Conservation (phyloP, 1,140 invertebrate species). For the Trissolcus basalis region DNA sequence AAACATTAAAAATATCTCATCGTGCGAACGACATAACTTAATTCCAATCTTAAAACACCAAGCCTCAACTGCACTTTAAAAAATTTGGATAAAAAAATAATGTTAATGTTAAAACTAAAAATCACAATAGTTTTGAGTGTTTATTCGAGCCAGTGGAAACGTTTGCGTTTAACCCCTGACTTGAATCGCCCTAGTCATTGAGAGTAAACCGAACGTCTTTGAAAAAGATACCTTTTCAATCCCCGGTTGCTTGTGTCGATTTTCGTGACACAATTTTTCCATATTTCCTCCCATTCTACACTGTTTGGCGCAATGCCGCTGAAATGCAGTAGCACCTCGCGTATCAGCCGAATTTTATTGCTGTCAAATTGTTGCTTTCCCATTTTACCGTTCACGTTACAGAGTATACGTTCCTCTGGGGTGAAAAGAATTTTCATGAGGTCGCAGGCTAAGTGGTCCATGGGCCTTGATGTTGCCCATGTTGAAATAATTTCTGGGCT, state of each 20-base stretch:
- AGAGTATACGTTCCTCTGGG: constrained; percentile 75
- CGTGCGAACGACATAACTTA: too few relatives aligned
- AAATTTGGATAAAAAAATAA: background rate
- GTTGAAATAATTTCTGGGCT: constrained; percentile 72
- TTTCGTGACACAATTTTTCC: constrained; percentile 77
- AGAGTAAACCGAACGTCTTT: constrained; percentile 71
- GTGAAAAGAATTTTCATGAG: constrained; percentile 77
- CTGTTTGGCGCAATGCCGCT: constrained; percentile 71
- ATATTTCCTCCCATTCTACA: constrained; percentile 75
- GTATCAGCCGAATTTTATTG: constrained; percentile 75
- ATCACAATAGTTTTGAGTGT: constrained; percentile 32
- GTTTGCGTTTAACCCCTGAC: constrained; percentile 72
- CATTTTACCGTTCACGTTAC: constrained; percentile 77
- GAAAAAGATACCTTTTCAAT: constrained; percentile 75
- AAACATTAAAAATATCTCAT: too few relatives aligned
- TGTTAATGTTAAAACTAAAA: constrained; percentile 3
- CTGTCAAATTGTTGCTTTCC: constrained; percentile 76
- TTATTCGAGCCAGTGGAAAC: constrained; percentile 72
- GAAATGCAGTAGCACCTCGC: constrained; percentile 74
- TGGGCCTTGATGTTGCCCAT: constrained; percentile 75
- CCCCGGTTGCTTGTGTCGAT: constrained; percentile 77
- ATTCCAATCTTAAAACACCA: too few relatives aligned
- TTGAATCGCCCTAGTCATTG: constrained; percentile 74
- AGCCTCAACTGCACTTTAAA: too few relatives aligned
- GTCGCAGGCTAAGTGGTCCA: constrained; percentile 76